These are phyloP conservation scores for Madoqua kirkii DNA, from an alignment of 2,113 vertebrate species.

Conservation along the genomic window DNA sequence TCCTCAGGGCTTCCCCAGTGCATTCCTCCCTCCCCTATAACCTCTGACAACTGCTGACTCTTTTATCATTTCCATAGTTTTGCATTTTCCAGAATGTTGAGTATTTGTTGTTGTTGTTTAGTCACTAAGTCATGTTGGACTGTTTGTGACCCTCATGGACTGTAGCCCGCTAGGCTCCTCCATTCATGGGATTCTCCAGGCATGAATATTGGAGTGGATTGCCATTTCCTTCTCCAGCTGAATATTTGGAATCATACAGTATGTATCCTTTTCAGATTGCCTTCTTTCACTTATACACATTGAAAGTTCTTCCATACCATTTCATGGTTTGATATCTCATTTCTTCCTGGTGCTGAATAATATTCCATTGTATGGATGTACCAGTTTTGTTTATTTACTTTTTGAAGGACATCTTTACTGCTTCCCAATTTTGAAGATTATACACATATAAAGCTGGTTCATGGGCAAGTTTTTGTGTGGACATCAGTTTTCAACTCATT, in stretches of 20 bases:
- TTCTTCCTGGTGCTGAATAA: neutral
- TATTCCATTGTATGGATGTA: neutral
- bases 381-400: neutral
- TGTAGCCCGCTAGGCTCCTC: neutral
- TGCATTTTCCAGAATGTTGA: neutral
- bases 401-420: neutral
- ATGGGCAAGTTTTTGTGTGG: neutral
- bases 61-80: neutral
- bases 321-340: neutral
- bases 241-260: neutral
- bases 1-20: neutral
- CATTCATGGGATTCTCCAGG: neutral
- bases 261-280: neutral
- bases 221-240: neutral
- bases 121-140: neutral
- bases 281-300: neutral
- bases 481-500: neutral
- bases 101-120: neutral
- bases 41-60: neutral
- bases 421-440: neutral
- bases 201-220: neutral
- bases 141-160: neutral
- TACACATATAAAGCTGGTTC: neutral
- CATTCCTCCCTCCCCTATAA: neutral
- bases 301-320: neutral